These are phyloP conservation scores for Tridacna crocea DNA, from an alignment of 2,888 invertebrate genomes.

Conservation along the genomic window DNA sequence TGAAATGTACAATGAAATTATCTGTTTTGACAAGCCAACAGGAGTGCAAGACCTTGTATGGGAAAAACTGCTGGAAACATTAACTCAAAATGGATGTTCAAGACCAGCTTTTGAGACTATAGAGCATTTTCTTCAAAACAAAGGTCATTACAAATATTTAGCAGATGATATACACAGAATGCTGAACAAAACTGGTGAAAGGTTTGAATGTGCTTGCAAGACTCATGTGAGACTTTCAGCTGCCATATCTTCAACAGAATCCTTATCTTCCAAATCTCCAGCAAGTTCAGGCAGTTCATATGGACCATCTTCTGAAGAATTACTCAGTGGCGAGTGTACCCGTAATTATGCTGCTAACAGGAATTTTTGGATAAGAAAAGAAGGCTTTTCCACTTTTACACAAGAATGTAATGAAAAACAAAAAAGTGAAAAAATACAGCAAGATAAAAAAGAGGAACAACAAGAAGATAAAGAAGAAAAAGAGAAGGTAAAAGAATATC, in stretches of 20 bases:
- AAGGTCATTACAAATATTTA: slow-evolving; percentile 10
- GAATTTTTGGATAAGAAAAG: no score
- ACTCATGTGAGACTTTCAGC: slow-evolving; percentile 1
- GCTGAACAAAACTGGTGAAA: background rate
- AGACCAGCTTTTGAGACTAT: background rate
- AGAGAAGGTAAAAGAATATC: no score
- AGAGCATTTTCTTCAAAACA: background rate
- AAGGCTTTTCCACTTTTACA: no score
- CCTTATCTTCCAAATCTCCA: background rate
- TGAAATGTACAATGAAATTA: slow-evolving; percentile 4
- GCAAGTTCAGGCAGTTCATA: background rate
- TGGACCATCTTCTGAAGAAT: background rate
- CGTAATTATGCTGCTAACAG: no score
- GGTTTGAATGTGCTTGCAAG: background rate
- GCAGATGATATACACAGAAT: background rate
- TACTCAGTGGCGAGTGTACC: background rate
- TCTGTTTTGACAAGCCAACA: slow-evolving; percentile 2
- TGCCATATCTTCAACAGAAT: background rate
- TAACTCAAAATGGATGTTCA: background rate
- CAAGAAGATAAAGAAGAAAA: no score
- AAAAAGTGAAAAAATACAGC: no score
- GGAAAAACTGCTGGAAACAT: background rate
- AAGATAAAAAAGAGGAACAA: no score
- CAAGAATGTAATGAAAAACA: no score
- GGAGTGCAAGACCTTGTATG: slow-evolving; percentile 5